Conservation (phyloP, 2,113 vertebrate species). For the Octodon degus region DNA sequence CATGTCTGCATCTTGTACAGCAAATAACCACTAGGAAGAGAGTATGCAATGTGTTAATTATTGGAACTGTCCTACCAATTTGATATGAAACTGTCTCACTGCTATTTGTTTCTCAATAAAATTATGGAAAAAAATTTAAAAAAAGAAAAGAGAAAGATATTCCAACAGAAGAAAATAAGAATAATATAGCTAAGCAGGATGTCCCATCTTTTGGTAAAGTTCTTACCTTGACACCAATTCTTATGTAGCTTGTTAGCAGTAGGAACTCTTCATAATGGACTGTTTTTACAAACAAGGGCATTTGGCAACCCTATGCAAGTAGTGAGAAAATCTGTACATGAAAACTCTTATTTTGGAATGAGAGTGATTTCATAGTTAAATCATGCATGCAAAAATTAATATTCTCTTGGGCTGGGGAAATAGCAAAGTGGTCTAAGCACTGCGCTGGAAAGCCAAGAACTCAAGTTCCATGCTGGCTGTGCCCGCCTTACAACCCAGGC, state of each 20-base stretch:
- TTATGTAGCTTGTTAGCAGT: no score
- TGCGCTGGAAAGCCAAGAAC: no score
- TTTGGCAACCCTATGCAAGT: constrained; percentile 66
- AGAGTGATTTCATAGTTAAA: background rate
- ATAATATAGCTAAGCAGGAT: background rate
- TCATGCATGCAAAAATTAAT: background rate
- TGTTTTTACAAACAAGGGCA: background rate
- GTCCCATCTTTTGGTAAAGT: background rate
- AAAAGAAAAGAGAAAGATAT: background rate
- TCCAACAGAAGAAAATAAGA: background rate
- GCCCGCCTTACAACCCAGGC: no score
- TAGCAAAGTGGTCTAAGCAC: no score
- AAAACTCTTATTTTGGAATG: constrained; percentile 53
- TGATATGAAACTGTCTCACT: no score
- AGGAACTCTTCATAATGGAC: background rate
- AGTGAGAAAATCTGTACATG: constrained; percentile 56
- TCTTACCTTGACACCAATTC: background rate
- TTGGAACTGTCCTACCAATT: no score
- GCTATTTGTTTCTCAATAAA: no score
- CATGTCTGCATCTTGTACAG: no score
- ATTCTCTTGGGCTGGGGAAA: background rate
- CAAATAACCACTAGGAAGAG: no score
- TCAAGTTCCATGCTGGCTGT: no score
- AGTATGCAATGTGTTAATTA: no score
- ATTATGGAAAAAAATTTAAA: no score